phyloP scores from a whole-genome alignment of 2,113 vertebrate genomes.

The Zootoca vivipara region DNA sequence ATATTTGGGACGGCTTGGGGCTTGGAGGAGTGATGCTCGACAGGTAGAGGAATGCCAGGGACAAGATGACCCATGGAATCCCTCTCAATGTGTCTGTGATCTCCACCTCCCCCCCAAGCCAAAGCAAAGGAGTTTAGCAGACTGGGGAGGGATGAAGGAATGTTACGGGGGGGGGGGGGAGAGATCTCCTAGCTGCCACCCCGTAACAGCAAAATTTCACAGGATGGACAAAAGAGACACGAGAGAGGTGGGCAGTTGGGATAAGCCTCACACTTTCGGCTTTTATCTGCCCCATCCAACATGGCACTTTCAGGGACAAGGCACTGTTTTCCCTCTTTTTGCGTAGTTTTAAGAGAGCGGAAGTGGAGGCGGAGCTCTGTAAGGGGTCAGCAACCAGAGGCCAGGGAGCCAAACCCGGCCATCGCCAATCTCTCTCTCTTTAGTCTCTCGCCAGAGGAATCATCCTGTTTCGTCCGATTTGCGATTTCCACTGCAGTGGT shows the following conservation, averaged over 20 bases:
- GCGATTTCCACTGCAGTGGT: no score
- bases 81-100: no score
- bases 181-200: no score
- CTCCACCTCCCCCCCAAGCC: not conserved
- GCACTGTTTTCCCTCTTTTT: not conserved
- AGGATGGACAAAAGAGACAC: not conserved
- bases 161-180: not conserved
- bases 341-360: not conserved
- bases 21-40: no score
- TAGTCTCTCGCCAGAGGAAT: not conserved
- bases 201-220: not conserved
- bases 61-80: no score
- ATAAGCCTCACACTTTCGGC: no score
- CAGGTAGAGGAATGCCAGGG: no score
- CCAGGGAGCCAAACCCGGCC: not conserved
- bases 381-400: no score
- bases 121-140: no score
- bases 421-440: no score
- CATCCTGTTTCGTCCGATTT: not conserved
- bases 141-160: not conserved
- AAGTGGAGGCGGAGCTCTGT: no score
- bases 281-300: not conserved
- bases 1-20: no score
- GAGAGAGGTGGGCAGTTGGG: not conserved
- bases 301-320: not conserved